Percentiles rank a stretch among this genome's conserved stretches.
Conservation (phyloP, 30 jellyfish, hydroid and myxozoan species). For the Aurelia aurita complex sp. Pacific region DNA sequence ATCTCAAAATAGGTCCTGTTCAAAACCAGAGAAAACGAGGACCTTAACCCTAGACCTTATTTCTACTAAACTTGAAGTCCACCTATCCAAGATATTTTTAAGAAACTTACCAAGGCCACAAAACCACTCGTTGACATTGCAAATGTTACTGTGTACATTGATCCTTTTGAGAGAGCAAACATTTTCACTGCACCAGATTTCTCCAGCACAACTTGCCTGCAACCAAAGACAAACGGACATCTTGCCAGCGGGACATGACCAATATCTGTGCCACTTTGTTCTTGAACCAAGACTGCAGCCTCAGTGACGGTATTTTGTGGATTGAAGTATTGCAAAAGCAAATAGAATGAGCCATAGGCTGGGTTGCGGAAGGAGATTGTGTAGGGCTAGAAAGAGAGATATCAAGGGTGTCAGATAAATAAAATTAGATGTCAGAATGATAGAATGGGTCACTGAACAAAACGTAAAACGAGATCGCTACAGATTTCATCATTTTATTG, state of each 20-base stretch:
- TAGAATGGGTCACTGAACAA: too few relatives aligned
- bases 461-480: too few relatives aligned
- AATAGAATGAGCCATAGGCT: constrained; percentile 30
- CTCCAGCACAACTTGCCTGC: constrained; percentile 76
- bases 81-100: too few relatives aligned
- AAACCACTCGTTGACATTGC: background rate
- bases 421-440: too few relatives aligned
- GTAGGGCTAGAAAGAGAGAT: constrained; percentile 22
- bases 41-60: background rate
- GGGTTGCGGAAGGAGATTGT: constrained; percentile 25
- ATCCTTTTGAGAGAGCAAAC: background rate
- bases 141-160: constrained; percentile 7
- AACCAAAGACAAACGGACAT: constrained; percentile 77
- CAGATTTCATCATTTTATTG: too few relatives aligned
- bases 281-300: background rate
- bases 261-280: background rate
- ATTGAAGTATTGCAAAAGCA: constrained; percentile 42
- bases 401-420: background rate
- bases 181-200: background rate
- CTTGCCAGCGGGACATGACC: constrained; percentile 32
- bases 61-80: background rate
- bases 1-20: too few relatives aligned
- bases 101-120: constrained; percentile 46
- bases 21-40: background rate
- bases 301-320: background rate